These are phyloP conservation scores for Protobothrops flavoviridis DNA, from an alignment of 2,113 vertebrate species.

Conservation along the genomic window DNA sequence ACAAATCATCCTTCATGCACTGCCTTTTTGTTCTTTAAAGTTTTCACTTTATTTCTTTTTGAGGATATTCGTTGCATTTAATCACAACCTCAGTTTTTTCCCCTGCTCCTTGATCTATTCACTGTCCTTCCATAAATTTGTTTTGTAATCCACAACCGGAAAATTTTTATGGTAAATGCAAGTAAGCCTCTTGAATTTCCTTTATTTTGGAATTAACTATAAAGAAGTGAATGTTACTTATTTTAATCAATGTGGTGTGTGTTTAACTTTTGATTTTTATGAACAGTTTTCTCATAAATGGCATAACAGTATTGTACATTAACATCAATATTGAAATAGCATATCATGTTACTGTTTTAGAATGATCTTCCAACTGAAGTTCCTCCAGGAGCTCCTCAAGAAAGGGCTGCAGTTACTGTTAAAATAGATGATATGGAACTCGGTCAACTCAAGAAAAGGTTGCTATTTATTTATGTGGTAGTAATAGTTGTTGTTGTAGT, in stretches of 20 bases:
- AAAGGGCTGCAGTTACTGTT: constrained; percentile 70
- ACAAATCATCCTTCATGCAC: not conserved
- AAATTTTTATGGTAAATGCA: not conserved
- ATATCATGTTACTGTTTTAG: constrained; percentile 62
- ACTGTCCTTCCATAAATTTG: not conserved
- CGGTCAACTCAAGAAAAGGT: constrained; percentile 79
- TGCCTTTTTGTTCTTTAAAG: not conserved
- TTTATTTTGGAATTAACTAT: not conserved
- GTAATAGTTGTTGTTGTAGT: not conserved
- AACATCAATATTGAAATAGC: not conserved
- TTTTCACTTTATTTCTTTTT: not conserved
- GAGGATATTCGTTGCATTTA: not conserved
- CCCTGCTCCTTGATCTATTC: not conserved
- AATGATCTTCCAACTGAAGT: constrained; percentile 71
- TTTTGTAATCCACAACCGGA: not conserved
- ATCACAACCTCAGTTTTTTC: not conserved
- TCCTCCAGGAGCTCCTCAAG: constrained; percentile 84
- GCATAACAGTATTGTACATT: not conserved
- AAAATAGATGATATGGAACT: constrained; percentile 70
- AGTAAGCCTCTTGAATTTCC: not conserved
- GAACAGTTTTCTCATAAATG: not conserved
- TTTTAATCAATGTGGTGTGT: not conserved
- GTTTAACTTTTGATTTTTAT: not conserved
- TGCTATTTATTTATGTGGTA: constrained; percentile 42
- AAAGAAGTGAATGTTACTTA: not conserved